These are phyloP conservation scores for Polydrusus cervinus DNA, from an alignment of 2,888 invertebrate species.

Conservation along the genomic window DNA sequence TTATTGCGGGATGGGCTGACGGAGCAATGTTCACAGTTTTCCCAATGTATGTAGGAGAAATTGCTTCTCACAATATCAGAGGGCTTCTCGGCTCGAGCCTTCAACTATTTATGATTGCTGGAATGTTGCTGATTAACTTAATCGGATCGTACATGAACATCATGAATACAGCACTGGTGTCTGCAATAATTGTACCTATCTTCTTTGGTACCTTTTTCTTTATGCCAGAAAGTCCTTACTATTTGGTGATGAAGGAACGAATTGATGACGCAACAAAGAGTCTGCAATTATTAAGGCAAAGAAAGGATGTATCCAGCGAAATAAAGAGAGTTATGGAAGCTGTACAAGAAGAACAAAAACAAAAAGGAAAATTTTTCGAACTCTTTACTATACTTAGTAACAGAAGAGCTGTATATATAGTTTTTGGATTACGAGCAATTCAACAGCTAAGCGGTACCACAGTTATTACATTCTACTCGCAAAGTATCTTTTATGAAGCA, in stretches of 20 bases:
- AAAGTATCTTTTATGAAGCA: constrained; percentile 71
- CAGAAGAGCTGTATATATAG: constrained; percentile 78
- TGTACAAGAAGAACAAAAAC: constrained; percentile 70
- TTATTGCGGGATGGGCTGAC: constrained; percentile 78
- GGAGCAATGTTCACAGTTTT: constrained; percentile 70
- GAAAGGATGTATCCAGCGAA: constrained; percentile 72
- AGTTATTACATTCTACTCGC: constrained; percentile 77
- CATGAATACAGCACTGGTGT: constrained; percentile 72
- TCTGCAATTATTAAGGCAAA: constrained; percentile 72
- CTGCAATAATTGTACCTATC: constrained; percentile 70
- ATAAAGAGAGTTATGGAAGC: constrained; percentile 64
- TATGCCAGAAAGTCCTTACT: constrained; percentile 78
- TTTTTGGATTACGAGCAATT: constrained; percentile 75
- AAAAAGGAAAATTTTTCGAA: constrained; percentile 74
- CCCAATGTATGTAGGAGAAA: constrained; percentile 77
- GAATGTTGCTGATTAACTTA: constrained; percentile 74
- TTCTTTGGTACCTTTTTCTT: constrained; percentile 72
- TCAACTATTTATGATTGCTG: constrained; percentile 73
- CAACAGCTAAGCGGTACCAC: constrained; percentile 77
- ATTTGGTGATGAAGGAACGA: constrained; percentile 70
- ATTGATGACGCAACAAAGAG: constrained; percentile 71
- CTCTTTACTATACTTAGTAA: constrained; percentile 75
- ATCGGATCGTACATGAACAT: constrained; percentile 72
- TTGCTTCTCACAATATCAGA: constrained; percentile 74
- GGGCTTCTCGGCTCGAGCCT: constrained; percentile 76